phyloP scores from a whole-genome alignment of 2,113 vertebrate species.

The Etheostoma cragini region DNA sequence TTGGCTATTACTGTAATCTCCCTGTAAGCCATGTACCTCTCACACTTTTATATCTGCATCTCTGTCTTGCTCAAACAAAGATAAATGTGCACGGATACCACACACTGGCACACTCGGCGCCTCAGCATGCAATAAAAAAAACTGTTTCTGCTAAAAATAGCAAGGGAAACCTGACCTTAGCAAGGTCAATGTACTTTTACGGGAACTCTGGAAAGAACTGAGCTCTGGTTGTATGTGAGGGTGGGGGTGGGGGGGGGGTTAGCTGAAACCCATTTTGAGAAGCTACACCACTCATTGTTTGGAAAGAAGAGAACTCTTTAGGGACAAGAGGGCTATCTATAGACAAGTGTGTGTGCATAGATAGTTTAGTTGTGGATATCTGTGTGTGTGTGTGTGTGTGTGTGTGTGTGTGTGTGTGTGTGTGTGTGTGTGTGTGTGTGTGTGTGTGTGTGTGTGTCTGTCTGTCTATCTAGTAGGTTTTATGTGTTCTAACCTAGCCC shows the following conservation, averaged over 20 bases:
- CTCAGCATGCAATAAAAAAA: constrained; percentile 1
- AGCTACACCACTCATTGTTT: constrained; percentile 71
- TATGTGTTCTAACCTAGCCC: neutral
- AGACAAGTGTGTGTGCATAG: constrained; percentile 29
- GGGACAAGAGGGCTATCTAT: constrained; percentile 66
- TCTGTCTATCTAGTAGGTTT: neutral
- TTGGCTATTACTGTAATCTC: constrained; percentile 13
- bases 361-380: neutral
- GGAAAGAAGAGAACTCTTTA: constrained; percentile 65
- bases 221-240: constrained; percentile 5
- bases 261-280: constrained; percentile 60
- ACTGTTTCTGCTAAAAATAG: constrained; percentile 21
- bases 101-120: neutral
- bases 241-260: neutral
- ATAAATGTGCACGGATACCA: constrained; percentile 9
- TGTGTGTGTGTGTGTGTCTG: constrained; percentile 2
- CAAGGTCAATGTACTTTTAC: constrained; percentile 23
- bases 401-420: constrained; percentile 2
- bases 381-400: neutral
- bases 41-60: neutral
- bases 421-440: neutral
- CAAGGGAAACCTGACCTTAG: constrained; percentile 26
- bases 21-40: constrained; percentile 1
- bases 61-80: neutral
- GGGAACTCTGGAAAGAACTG: constrained; percentile 15